Base-by-base conservation (phyloP, 2,113 vertebrate species). In the Scatophagus argus region DNA sequence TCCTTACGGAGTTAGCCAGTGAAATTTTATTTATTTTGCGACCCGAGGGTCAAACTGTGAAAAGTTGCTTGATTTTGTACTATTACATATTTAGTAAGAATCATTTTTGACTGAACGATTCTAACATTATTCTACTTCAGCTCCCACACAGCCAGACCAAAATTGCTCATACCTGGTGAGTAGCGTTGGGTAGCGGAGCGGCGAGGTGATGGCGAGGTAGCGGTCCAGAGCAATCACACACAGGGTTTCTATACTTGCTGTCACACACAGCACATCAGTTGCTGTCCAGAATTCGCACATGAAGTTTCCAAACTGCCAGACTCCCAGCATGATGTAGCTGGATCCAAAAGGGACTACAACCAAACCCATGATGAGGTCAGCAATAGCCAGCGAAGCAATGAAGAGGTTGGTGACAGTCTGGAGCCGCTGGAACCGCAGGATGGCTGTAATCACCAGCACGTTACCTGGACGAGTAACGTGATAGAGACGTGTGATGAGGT, bases 371-470 rank as follows among this genome's bases (percentile, higher is more conserved):
- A 99, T 91, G 85, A 99, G 93, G 94, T 99, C 98, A 0, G 98
- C 98, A 0, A 96, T 96, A 1, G 98, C 97, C 93, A 99, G 90
- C 0, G 98, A 99, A n/a, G 95, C 96, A 81, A 99, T 98, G 93
- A 99, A 99, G 85, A 96, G 96, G 92, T 99, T 99, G 88, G 98
- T 99, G 91, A 98, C 95, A 0, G 97, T 99, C 93, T 99, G 98
- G 38, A 99, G 95, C 56, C 97, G 94, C 92, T 96, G 95, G 88
- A 98, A 99, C 21, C 93, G 95, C 92, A 96, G 94, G 71, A 99
- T 97, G 79, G 97, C 97, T 0, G 95, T 96, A 79, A 99, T 99
- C 66, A 99, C 98, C 91, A 99, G 89, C 60, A 98, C 91, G 47
- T 99, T 99, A 51, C 98, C 92, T 93, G 77, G 21, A 54, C 14